Conservation (phyloP, 2,888 invertebrate genomes). For the Rotaria sp. region DNA sequence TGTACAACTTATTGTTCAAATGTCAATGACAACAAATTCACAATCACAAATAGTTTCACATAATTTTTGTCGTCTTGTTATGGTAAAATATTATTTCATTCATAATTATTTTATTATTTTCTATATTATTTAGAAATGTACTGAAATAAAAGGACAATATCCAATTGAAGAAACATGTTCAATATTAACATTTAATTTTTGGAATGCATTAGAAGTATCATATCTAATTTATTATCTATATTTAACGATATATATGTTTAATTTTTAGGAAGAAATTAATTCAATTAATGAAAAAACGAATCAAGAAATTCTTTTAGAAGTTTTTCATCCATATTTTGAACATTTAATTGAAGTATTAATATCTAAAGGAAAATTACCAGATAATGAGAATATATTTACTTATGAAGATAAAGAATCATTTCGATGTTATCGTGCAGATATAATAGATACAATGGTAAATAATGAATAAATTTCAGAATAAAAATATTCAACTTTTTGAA, state of each 20-base stretch:
- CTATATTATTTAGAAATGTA: slow-evolving; percentile 61
- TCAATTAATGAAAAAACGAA: slow-evolving; percentile 58
- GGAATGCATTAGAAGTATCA: slow-evolving; percentile 71
- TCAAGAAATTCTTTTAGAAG: slow-evolving; percentile 58
- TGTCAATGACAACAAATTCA: slow-evolving; percentile 57
- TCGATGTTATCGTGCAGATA: slow-evolving; percentile 77
- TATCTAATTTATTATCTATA: neutral
- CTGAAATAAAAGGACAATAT: slow-evolving; percentile 73
- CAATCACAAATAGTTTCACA: slow-evolving; percentile 59
- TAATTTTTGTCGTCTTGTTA: slow-evolving; percentile 66
- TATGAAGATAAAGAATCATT: slow-evolving; percentile 75
- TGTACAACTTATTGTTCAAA: slow-evolving; percentile 60
- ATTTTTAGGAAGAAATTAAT: slow-evolving; percentile 62
- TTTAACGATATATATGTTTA: neutral
- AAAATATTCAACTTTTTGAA: slow-evolving; percentile 41
- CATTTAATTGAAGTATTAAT: slow-evolving; percentile 70
- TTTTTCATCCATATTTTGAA: slow-evolving; percentile 71
- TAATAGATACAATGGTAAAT: slow-evolving; percentile 70
- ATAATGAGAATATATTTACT: slow-evolving; percentile 57
- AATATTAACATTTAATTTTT: slow-evolving; percentile 76
- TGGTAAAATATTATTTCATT: slow-evolving; percentile 53
- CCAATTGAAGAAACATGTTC: slow-evolving; percentile 80
- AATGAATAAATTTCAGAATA: slow-evolving; percentile 17
- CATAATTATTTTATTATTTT: neutral
- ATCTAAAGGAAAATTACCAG: slow-evolving; percentile 71